These are phyloP conservation scores for Ennomos fuscantarius DNA, from an alignment of 2,888 invertebrate species.

Conservation along the genomic window DNA sequence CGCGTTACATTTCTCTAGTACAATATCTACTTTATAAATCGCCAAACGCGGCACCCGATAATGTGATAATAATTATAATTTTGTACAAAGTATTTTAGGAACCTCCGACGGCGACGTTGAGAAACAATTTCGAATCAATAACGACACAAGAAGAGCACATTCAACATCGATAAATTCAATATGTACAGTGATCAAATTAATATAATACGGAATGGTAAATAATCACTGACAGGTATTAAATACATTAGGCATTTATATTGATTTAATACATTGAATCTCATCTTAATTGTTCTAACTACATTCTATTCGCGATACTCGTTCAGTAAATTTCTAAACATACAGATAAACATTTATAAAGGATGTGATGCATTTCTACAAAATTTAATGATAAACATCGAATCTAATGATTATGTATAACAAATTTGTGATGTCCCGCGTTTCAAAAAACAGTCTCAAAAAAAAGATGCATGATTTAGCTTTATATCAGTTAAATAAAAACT, in stretches of 20 bases:
- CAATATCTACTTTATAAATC: constrained; percentile 36
- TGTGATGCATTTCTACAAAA: constrained; percentile 32
- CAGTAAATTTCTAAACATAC: constrained; percentile 35
- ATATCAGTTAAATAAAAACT: constrained; percentile 24
- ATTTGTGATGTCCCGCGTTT: constrained; percentile 38
- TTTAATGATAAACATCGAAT: constrained; percentile 28
- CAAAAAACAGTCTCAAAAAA: constrained; percentile 31
- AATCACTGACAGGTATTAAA: constrained; percentile 57
- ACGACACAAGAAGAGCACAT: constrained; percentile 48
- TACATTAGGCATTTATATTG: constrained; percentile 37
- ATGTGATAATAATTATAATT: constrained; percentile 36
- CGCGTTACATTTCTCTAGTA: constrained; percentile 40
- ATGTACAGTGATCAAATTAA: constrained; percentile 54
- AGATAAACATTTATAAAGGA: constrained; percentile 31
- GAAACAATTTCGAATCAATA: constrained; percentile 52
- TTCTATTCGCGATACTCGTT: constrained; percentile 34
- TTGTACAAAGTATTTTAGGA: constrained; percentile 55
- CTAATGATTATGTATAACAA: constrained; percentile 24
- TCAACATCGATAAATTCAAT: constrained; percentile 46
- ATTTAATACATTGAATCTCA: constrained; percentile 55
- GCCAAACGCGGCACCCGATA: constrained; percentile 33
- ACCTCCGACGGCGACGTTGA: constrained; percentile 58
- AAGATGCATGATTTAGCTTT: constrained; percentile 27
- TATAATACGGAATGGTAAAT: constrained; percentile 63
- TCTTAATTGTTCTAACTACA: constrained; percentile 62